phyloP scores from a whole-genome alignment of 30 jellyfish, hydroid and myxozoan species.

The Morbakka virulenta region DNA sequence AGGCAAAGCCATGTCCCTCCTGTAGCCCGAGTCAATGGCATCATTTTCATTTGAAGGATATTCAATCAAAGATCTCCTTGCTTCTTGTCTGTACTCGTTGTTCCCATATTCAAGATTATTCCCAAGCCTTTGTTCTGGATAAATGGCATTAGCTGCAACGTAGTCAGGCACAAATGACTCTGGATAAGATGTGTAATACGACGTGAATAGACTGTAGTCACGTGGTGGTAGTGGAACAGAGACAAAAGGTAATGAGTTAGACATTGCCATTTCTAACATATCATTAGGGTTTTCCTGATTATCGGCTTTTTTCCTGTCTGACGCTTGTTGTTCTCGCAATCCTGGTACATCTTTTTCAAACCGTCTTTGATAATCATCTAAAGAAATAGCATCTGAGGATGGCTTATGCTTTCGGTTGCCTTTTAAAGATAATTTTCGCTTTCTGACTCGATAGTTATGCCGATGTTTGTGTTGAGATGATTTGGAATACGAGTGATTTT shows the following conservation, averaged over 20 bases:
- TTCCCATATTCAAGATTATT: constrained; percentile 36
- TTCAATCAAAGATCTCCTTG: neutral
- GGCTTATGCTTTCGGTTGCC: too few species aligned
- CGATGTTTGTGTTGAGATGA: neutral
- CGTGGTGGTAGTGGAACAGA: constrained; percentile 68
- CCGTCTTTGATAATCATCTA: neutral
- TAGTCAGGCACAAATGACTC: constrained; percentile 41
- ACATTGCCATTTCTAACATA: constrained; percentile 40
- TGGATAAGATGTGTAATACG: constrained; percentile 42
- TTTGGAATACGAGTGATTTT: too few species aligned
- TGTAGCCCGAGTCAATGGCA: neutral
- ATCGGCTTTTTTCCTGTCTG: constrained; percentile 29
- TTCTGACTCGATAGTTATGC: neutral
- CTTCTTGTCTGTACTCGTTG: neutral
- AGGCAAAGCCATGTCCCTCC: neutral
- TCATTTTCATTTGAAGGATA: neutral
- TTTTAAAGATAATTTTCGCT: too few species aligned
- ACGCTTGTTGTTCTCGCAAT: constrained; percentile 8
- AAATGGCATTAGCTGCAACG: constrained; percentile 40
- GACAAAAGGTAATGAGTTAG: constrained; percentile 45
- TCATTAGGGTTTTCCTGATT: constrained; percentile 12
- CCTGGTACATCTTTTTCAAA: neutral
- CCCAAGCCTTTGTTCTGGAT: constrained; percentile 39
- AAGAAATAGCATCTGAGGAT: too few species aligned
- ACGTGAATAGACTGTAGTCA: constrained; percentile 56